Evolutionary conservation across 2,888 invertebrate species (phyloP), one percentile per base, ranked within the genome.

Genomic region (Dexiosoma caninum): DNA sequence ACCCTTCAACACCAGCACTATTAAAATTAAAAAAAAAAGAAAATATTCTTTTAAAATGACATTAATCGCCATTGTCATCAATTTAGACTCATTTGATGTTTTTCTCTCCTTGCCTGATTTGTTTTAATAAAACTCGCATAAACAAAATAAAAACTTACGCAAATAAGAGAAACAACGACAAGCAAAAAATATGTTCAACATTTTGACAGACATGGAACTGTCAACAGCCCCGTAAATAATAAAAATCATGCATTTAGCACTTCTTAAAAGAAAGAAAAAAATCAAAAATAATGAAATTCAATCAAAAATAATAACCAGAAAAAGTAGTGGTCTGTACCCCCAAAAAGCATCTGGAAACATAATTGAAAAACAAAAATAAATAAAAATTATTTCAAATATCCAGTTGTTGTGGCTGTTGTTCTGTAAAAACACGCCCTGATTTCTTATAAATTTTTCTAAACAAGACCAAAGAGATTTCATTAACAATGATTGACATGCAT

Each of bases 191-290:
- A 37, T 27, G 30, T 64, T 64, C 19, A 57, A 64, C 76, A 76
- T 49, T 76, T 71, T 80, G 67, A 80, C 70, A 53, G n/a, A 30
- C 55, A 32, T 37, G 35, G 37, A 57, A 74, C 75, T 76, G 80
- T 80, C 80, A 80, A 67, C 80, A 76, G 67, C 23, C n/a, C n/a
- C 71, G 49, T 67, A 76, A 76, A 80, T 72, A 80, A 62, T 60
- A 71, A 76, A 76, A 62, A 55, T 60, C 51, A 27, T 60, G 44
- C 30, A 27, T 55, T 76, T 59, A 55, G 23, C 53, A 46, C 42
- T 62, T 60, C 53, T n/a, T 27, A 27, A n/a, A 23, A 21, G 16
- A 46, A 62, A 19, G 12, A 46, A 62, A 44, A 30, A 44, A 53
- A 21, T 32, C 21, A 10, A 75, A 35, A 27, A n/a, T 27, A 51